A percentile compares a stretch with the other conserved stretches of the same genome.
Conservation (phyloP, 2,113 vertebrate species). For the Ascaphus truei region DNA sequence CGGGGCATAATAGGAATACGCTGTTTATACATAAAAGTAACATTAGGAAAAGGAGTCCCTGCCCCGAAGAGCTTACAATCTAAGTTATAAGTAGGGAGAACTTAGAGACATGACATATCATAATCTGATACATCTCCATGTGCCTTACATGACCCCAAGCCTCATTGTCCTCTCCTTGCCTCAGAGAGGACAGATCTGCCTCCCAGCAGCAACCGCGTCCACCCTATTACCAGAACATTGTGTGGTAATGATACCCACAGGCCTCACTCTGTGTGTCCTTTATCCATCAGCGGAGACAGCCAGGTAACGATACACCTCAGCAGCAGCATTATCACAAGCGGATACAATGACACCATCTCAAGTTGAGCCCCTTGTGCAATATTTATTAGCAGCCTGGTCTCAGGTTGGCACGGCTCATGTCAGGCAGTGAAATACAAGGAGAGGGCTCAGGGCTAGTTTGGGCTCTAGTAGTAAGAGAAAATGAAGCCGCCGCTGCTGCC, state of each 20-base stretch:
- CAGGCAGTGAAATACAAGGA: constrained; percentile 26
- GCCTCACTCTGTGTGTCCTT: constrained; percentile 15
- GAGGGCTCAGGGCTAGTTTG: not conserved
- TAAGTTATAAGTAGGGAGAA: too few relatives aligned
- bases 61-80: too few relatives aligned
- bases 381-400: constrained; percentile 30
- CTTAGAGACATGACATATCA: too few relatives aligned
- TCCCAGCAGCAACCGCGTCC: not conserved
- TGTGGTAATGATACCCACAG: constrained; percentile 7
- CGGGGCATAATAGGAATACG: too few relatives aligned
- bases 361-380: constrained; percentile 30
- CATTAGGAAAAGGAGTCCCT: too few relatives aligned
- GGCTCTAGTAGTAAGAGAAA: constrained; percentile 12
- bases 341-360: constrained; percentile 30
- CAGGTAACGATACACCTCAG: constrained; percentile 28
- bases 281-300: constrained; percentile 25
- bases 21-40: too few relatives aligned
- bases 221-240: not conserved
- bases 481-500: not conserved
- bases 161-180: not conserved
- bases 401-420: constrained; percentile 27
- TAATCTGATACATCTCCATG: too few relatives aligned
- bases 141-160: not conserved
- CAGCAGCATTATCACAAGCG: constrained; percentile 14
- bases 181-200: not conserved